Evolutionary conservation across 1,140 invertebrate genomes (phyloP).

Genomic region (Brachionus plicatilis): DNA sequence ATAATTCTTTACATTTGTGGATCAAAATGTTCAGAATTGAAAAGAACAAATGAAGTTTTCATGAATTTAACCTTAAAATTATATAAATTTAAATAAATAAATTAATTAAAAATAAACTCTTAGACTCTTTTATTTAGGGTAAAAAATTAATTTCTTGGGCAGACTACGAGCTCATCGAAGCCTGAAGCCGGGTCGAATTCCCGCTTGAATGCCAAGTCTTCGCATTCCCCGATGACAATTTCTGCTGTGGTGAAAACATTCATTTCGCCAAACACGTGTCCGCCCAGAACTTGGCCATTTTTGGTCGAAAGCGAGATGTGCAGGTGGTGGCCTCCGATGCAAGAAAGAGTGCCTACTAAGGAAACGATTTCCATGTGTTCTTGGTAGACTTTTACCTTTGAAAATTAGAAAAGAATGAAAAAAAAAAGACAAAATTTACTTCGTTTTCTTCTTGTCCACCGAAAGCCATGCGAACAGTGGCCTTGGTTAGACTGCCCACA

Average conservation of each 20-base stretch:
- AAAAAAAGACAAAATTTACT: background rate
- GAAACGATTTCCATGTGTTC: slow-evolving; percentile 56
- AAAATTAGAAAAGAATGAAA: background rate
- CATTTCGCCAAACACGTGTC: slow-evolving; percentile 56
- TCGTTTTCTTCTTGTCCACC: slow-evolving; percentile 41
- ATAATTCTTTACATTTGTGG: background rate
- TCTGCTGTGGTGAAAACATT: slow-evolving; percentile 57
- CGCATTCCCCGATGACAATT: slow-evolving; percentile 52
- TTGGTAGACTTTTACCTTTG: slow-evolving; percentile 47
- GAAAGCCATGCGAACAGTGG: slow-evolving; percentile 54
- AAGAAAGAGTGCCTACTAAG: slow-evolving; percentile 54
- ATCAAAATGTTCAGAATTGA: background rate
- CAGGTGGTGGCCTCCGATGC: slow-evolving; percentile 50
- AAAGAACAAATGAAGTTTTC: too few species aligned
- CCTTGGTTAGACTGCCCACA: slow-evolving; percentile 55
- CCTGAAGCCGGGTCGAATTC: slow-evolving; percentile 48
- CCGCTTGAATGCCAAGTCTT: slow-evolving; percentile 47
- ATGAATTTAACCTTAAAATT: too few species aligned
- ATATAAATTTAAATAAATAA: too few species aligned
- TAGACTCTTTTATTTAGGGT: background rate
- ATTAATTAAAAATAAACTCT: too few species aligned
- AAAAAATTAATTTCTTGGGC: background rate
- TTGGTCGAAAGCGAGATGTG: slow-evolving; percentile 53
- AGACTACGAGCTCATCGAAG: slow-evolving; percentile 52
- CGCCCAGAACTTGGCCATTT: slow-evolving; percentile 53